Conservation (phyloP, 2,797 vertebrate genomes). For the Characodon lateralis region DNA sequence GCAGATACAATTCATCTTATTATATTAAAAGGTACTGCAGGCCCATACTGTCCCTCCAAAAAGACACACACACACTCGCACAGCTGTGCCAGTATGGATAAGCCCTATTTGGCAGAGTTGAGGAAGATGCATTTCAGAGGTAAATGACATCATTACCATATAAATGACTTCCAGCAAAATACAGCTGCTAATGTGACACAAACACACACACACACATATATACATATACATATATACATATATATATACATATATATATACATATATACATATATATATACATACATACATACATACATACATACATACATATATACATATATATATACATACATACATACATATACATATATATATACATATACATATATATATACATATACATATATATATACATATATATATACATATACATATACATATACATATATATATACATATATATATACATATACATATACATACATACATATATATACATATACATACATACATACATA, state of each 20-base stretch:
- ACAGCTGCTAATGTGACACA: slow-evolving; percentile 81
- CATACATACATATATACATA: not conserved
- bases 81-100: slow-evolving; percentile 64
- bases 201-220: slow-evolving; percentile 41
- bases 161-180: slow-evolving; percentile 85
- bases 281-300: not conserved
- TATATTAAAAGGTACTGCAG: slow-evolving; percentile 50
- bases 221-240: not conserved
- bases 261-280: slow-evolving; percentile 6
- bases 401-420: too few relatives aligned
- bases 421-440: too few relatives aligned
- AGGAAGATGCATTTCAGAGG: slow-evolving; percentile 82
- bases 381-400: too few relatives aligned
- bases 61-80: slow-evolving; percentile 25
- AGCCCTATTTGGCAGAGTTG: slow-evolving; percentile 76
- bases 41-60: slow-evolving; percentile 31
- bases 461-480: not conserved
- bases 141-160: slow-evolving; percentile 87
- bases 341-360: too few relatives aligned
- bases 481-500: not conserved
- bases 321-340: slow-evolving; percentile 33
- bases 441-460: not conserved
- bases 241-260: slow-evolving; percentile 26
- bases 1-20: slow-evolving; percentile 58
- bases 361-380: too few relatives aligned